Evolutionary conservation across 2,113 vertebrate species (phyloP).

Genomic region (Vireo altiloquus): DNA sequence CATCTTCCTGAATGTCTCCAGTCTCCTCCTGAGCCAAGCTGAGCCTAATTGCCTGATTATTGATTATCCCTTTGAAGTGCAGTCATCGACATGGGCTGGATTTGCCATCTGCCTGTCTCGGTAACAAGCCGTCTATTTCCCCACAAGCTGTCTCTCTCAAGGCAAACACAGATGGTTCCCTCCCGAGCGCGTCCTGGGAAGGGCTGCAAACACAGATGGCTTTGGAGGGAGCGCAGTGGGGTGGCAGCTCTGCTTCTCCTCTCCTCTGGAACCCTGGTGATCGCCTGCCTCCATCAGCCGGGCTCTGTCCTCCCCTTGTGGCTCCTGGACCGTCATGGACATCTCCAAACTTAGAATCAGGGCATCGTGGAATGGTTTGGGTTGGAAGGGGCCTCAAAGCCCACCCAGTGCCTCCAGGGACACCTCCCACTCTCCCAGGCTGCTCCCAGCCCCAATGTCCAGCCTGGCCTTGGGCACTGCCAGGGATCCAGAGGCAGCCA

Average conservation of each 20-base stretch:
- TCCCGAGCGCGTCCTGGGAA: background rate
- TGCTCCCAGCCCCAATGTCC: background rate
- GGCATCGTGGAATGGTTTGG: background rate
- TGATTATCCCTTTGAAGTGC: conserved; percentile 40
- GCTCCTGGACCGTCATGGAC: background rate
- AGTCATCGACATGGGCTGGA: background rate
- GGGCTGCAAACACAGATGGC: conserved; percentile 35
- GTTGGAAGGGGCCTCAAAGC: background rate
- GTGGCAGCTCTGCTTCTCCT: background rate
- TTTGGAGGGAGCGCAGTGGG: background rate
- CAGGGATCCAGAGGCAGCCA: background rate
- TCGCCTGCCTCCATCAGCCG: background rate
- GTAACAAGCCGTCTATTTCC: background rate
- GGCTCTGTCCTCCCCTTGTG: background rate
- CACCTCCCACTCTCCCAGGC: background rate
- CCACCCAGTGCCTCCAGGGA: background rate
- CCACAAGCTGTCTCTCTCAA: conserved; percentile 26
- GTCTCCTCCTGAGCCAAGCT: background rate
- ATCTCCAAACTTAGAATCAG: background rate
- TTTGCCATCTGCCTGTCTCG: conserved; percentile 48
- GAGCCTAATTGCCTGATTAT: conserved; percentile 47
- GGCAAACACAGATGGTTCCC: conserved; percentile 41
- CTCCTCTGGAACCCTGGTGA: background rate
- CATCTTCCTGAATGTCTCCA: background rate
- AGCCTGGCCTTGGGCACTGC: rapidly evolving